Evolutionary conservation across 1,140 invertebrate species (phyloP).

Genomic region (Lineus longissimus): DNA sequence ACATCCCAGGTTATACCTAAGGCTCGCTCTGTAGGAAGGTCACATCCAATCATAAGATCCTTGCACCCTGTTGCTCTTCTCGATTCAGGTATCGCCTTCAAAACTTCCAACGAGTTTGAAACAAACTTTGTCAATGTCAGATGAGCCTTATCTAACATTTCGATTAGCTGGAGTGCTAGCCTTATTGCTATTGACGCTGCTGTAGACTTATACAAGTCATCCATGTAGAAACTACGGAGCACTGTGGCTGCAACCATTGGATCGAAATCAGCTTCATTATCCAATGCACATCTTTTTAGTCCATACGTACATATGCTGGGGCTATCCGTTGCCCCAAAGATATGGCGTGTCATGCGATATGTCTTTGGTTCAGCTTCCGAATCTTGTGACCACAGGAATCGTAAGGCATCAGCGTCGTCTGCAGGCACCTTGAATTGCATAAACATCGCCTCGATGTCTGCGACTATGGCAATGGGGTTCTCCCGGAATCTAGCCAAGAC

Average conservation of each 20-base stretch:
- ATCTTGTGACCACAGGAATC: conserved; percentile 22
- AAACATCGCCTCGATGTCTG: conserved; percentile 28
- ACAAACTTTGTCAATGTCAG: conserved; percentile 17
- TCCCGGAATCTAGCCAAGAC: conserved; percentile 25
- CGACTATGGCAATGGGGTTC: conserved; percentile 23
- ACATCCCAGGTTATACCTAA: conserved; percentile 18
- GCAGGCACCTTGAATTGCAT: conserved; percentile 19
- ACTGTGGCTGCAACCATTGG: conserved; percentile 4
- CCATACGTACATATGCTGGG: conserved; percentile 21
- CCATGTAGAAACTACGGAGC: conserved; percentile 21
- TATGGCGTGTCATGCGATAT: conserved; percentile 25
- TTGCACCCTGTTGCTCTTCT: conserved; percentile 4
- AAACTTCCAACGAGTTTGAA: conserved; percentile 5
- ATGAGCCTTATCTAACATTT: conserved; percentile 5
- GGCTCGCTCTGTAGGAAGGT: conserved; percentile 12
- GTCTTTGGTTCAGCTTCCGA: conserved; percentile 7
- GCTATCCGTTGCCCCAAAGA: conserved; percentile 23
- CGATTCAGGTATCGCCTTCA: conserved; percentile 9
- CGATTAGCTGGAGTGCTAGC: neutral
- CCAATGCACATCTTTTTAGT: conserved; percentile 16
- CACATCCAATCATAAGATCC: neutral
- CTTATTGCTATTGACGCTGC: conserved; percentile 8
- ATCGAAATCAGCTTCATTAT: conserved; percentile 5
- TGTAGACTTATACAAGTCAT: conserved; percentile 15
- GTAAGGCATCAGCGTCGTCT: conserved; percentile 14